Evolutionary conservation across 1,140 invertebrate genomes (phyloP), one percentile per base, ranked within the genome.

Genomic region (Drosophila lowei): DNA sequence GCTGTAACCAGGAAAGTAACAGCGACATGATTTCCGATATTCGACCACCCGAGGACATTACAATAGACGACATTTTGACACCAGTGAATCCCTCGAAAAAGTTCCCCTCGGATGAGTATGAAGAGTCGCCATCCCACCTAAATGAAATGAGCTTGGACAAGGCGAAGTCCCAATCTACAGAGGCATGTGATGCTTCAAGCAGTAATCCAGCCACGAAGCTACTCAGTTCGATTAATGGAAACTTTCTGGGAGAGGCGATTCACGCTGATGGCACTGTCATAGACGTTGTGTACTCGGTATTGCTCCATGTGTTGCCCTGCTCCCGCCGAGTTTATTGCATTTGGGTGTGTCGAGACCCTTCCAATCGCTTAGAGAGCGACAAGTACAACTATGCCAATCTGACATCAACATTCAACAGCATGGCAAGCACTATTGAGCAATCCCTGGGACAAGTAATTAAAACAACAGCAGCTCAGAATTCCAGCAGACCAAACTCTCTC

Each of bases 311-410:
- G 18, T 57, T 83, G 44, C 80, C 79, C 5, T 81, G 92, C 41
- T 91, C 92, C 57, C 92, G 91, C 16, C 38, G 73, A 18, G 79
- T 93, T 18, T 92, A 92, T 67, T 93, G 93, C 67, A 88, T 93
- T 74, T 93, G 93, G 93, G 89, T 94, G 23, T 92, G 92, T 15
- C 89, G 92, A 13, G 92, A 93, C 67, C 92, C 92, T 1, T 92
- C 92, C 58, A 79, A 65, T 9, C 92, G 93, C 25, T 78, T 89
- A 6, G 89, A 89, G 4, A 57, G 70, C 18, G 81, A 79, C 9
- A 79, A 65, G 15, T 65, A 74, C 23, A 73, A 84, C 25, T 88
- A 90, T 9, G 84, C 73, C 11, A 89, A 91, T 54, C 79, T 93
- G 5, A 93, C 92, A n/a, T 68, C 92, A 38, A 92, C 92, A 3